A percentile compares a stretch with the other conserved stretches of the same genome.
phyloP scores from a whole-genome alignment of 2,888 invertebrate genomes.

The Trissoscelio sp. region DNA sequence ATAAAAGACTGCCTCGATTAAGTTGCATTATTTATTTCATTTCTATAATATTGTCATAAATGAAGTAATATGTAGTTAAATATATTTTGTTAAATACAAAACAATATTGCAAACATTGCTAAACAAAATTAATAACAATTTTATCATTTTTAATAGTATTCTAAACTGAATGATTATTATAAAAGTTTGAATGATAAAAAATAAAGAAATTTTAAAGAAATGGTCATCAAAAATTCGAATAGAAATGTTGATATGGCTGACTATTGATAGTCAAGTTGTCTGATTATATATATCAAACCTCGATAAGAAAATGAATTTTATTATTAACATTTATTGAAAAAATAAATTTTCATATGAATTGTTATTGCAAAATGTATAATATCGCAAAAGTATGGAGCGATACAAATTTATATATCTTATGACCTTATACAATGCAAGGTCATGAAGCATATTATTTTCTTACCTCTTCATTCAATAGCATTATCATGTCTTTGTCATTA shows the following conservation, averaged over 20 bases:
- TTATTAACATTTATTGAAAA: background rate
- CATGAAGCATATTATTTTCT: conserved; percentile 17
- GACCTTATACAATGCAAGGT: conserved; percentile 31
- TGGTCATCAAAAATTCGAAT: conserved; percentile 10
- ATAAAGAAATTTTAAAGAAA: conserved; percentile 1
- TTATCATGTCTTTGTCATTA: too few species aligned
- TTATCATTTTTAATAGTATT: background rate
- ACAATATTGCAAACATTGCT: too few species aligned
- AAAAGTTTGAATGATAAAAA: background rate
- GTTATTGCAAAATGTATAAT: conserved; percentile 23
- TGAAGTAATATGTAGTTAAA: background rate
- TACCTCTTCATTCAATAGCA: conserved; percentile 1
- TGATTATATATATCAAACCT: background rate
- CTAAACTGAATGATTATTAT: too few species aligned
- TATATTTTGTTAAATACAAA: too few species aligned
- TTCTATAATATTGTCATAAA: background rate
- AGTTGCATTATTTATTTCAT: conserved; percentile 12
- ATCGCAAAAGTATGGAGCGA: background rate
- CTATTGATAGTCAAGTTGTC: background rate
- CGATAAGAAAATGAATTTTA: background rate
- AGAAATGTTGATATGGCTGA: conserved; percentile 5
- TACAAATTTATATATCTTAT: conserved; percentile 8
- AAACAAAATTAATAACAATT: background rate
- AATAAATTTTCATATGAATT: conserved; percentile 7
- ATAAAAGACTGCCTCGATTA: conserved; percentile 22